Evolutionary conservation across 2,113 vertebrate genomes (phyloP).

Genomic region (Amphilophus citrinellus): DNA sequence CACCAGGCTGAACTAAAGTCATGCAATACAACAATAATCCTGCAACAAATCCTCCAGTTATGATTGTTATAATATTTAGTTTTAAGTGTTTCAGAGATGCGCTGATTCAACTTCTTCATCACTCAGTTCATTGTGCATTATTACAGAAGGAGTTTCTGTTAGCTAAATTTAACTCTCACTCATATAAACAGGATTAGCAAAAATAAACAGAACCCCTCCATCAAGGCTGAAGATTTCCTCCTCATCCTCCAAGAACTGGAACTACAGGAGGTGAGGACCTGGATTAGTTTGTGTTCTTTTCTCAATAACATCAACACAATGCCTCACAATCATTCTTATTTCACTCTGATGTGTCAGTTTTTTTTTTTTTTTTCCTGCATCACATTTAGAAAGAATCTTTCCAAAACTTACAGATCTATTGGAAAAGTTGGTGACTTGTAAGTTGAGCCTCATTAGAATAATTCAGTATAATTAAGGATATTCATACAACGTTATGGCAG

Average conservation of each 20-base stretch:
- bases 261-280: not conserved
- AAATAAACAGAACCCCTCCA: not conserved
- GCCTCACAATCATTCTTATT: fast-evolving
- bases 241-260: not conserved
- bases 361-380: not conserved
- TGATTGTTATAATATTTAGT: not conserved
- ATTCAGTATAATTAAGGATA: not conserved
- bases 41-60: not conserved
- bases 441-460: not conserved
- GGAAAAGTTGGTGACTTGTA: not conserved
- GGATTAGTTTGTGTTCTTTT: not conserved
- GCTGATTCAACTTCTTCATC: not conserved
- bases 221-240: not conserved
- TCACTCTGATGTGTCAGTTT: not conserved
- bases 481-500: not conserved
- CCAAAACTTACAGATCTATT: not conserved
- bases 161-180: not conserved
- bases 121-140: too few species aligned
- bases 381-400: not conserved
- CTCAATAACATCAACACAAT: not conserved
- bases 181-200: not conserved
- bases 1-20: not conserved
- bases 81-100: fast-evolving
- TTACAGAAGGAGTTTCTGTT: not conserved
- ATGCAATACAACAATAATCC: not conserved